Percentiles rank a stretch among this genome's conserved stretches.
Evolutionary conservation across 2,797 vertebrate genomes (phyloP).

Genomic region (Halcyon chelicuti): DNA sequence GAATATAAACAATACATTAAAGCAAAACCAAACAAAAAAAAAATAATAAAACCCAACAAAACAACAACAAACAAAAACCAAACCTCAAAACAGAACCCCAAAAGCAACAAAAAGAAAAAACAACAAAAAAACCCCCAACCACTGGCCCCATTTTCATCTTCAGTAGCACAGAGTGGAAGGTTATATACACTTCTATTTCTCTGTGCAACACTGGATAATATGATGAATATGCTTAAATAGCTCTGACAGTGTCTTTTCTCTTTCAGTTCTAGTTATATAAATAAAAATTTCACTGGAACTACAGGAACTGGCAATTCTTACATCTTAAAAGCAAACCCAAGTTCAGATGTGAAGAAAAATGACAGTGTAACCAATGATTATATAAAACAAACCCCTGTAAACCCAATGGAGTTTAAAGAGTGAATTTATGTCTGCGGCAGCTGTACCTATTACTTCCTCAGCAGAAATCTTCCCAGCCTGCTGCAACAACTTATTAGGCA

Average conservation of each 20-base stretch:
- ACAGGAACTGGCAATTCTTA: background rate
- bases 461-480: background rate
- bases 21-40: background rate
- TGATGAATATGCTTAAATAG: background rate
- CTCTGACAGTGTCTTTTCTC: background rate
- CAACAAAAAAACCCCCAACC: background rate
- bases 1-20: background rate
- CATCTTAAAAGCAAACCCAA: background rate
- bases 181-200: background rate
- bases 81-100: background rate
- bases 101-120: no score
- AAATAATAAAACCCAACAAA: no score
- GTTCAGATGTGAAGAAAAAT: background rate
- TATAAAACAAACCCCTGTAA: background rate
- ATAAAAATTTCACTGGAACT: background rate
- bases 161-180: background rate
- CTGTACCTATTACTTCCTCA: background rate
- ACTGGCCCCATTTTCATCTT: background rate
- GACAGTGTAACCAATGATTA: background rate
- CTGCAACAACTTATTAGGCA: background rate
- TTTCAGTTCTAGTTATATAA: background rate
- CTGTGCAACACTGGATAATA: background rate
- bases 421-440: background rate
- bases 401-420: background rate
- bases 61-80: no score